Evolutionary conservation across 2,888 invertebrate genomes (phyloP).

Genomic region (Polymixis flavicincta): DNA sequence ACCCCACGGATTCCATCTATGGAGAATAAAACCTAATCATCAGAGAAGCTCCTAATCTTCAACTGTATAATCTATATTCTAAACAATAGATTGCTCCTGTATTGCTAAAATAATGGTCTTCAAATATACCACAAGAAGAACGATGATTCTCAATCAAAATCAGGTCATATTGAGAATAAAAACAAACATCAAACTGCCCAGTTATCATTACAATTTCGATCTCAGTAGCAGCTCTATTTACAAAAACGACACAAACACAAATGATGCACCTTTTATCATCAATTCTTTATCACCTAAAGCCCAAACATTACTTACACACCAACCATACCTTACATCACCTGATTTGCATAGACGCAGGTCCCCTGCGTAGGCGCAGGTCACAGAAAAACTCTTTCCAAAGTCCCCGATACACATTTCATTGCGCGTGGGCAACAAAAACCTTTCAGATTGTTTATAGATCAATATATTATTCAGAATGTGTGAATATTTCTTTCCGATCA

Average conservation of each 20-base stretch:
- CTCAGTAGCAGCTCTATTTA: not conserved
- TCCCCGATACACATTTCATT: conserved; percentile 61
- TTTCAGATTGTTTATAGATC: conserved; percentile 65
- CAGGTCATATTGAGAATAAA: not conserved
- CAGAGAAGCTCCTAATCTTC: not conserved
- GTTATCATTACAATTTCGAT: not conserved
- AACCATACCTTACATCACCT: conserved; percentile 54
- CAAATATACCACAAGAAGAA: not conserved
- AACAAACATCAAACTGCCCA: not conserved
- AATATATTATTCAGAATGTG: conserved; percentile 65
- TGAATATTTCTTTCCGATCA: conserved; percentile 61
- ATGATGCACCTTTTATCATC: conserved; percentile 15
- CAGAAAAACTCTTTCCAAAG: conserved; percentile 51
- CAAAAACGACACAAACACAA: conserved; percentile 12
- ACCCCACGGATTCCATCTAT: not conserved
- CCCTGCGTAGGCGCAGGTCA: conserved; percentile 74
- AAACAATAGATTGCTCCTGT: not conserved
- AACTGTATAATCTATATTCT: not conserved
- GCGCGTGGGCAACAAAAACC: conserved; percentile 62
- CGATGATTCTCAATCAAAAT: not conserved
- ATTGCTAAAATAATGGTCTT: not conserved
- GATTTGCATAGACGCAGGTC: conserved; percentile 75
- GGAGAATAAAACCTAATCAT: not conserved
- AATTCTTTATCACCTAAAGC: conserved; percentile 29
- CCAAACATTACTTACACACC: conserved; percentile 26